These are phyloP conservation scores for Cassiopea xamachana DNA, from an alignment of 30 jellyfish, hydroid and myxozoan species.

Conservation along the genomic window DNA sequence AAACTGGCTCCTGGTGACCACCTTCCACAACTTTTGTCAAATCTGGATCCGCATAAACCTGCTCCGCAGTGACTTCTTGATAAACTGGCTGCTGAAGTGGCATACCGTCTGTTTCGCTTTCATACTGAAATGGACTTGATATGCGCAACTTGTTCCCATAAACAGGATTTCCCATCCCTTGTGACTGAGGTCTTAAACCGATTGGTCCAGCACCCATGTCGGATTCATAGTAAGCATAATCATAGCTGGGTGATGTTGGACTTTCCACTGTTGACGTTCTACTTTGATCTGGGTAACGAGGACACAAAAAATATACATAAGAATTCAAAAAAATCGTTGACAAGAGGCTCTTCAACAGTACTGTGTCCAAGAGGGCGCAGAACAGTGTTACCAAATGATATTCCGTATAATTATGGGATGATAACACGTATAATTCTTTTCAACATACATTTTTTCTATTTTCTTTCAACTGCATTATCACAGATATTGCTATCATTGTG, in stretches of 20 bases:
- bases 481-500: too few relatives aligned
- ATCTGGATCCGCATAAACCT: conserved; percentile 38
- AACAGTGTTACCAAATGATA: too few relatives aligned
- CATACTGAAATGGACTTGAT: conserved; percentile 20
- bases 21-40: not conserved
- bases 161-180: conserved; percentile 19
- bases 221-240: conserved; percentile 31
- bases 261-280: conserved; percentile 15
- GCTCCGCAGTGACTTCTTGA: conserved; percentile 33
- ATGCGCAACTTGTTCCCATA: not conserved
- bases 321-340: not conserved
- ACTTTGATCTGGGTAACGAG: conserved; percentile 10
- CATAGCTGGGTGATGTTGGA: conserved; percentile 41
- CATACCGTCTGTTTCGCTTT: not conserved
- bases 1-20: conserved; percentile 17
- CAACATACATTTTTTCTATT: too few relatives aligned
- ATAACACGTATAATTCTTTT: too few relatives aligned
- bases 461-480: too few relatives aligned
- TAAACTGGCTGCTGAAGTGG: conserved; percentile 26
- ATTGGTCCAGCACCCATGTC: not conserved
- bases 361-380: too few relatives aligned
- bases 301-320: not conserved
- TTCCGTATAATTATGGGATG: too few relatives aligned
- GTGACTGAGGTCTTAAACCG: not conserved
- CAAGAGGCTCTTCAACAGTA: too few relatives aligned